phyloP scores from a whole-genome alignment of 2,888 invertebrate genomes.

The Cepaea hortensis region DNA sequence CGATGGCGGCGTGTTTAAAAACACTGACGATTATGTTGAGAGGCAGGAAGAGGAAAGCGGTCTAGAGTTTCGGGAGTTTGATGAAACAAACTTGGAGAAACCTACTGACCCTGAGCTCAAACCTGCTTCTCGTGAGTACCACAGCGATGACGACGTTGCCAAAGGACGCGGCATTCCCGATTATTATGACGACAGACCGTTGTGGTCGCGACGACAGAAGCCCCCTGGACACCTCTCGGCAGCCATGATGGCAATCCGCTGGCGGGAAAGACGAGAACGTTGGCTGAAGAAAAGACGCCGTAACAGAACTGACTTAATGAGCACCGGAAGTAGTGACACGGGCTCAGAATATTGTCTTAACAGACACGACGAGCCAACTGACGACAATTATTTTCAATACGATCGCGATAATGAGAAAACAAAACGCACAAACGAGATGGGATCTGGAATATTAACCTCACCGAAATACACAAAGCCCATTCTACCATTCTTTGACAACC shows the following conservation, averaged over 20 bases:
- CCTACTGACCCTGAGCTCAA: background rate
- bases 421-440: constrained; percentile 24
- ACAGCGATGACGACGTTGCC: constrained; percentile 48
- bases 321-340: constrained; percentile 43
- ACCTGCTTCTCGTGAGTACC: constrained; percentile 35
- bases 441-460: constrained; percentile 45
- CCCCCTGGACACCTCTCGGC: constrained; percentile 36
- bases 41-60: background rate
- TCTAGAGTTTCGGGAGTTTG: constrained; percentile 18
- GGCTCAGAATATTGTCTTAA: constrained; percentile 13
- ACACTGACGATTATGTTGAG: background rate
- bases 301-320: constrained; percentile 44
- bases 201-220: constrained; percentile 41
- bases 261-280: constrained; percentile 44
- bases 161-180: constrained; percentile 41
- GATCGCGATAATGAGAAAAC: background rate
- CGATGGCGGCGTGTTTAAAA: background rate
- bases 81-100: background rate
- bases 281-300: constrained; percentile 44
- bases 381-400: background rate
- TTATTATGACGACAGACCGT: constrained; percentile 45
- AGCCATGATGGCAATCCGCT: constrained; percentile 29
- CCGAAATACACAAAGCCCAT: constrained; percentile 47
- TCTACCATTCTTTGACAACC: constrained; percentile 33
- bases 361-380: background rate